Base-by-base conservation (phyloP, 2,797 vertebrate genomes). In the Pseudochirops cupreus region DNA sequence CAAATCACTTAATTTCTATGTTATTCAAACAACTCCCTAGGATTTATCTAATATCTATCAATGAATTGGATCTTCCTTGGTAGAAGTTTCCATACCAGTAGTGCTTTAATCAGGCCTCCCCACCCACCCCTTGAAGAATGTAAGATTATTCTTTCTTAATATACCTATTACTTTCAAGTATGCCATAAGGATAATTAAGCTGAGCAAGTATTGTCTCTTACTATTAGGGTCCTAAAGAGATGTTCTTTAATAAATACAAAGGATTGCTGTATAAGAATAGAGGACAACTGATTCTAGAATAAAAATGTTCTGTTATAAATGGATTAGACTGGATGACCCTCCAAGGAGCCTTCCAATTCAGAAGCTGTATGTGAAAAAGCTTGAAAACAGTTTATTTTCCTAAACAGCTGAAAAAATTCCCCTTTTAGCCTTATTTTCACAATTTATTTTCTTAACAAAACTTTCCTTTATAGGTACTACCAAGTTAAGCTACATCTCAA, bases 391-490 rank as follows among this genome's bases (percentile, higher is more conserved):
- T 90, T 90, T 91, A 92, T 31, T 92, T 96, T 57, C 33, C 94
- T n/a, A n/a, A 90, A 91, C 74, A 82, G 74, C 82, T 93, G 26
- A 62, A 94, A 96, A 96, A 92, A 11, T 28, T 7, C 52, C 46
- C 21, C 21, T 50, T 96, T 94, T 29, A 56, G 33, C 94, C 93
- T 95, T 62, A 46, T n/a, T 94, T 92, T 59, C 3, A 74, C 28
- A 59, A 28, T 57, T 93, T 53, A 52, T 59, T 1, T 56, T 82
- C 53, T 33, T 94, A 26, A 46, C 14, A 94, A 94, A 91, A 24
- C 39, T 95, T 92, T 56, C 5, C 54, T 91, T 94, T 56, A 92
- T 1, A 92, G 91, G 91, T 95, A 95, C 59, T 62, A 94, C 9
- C 21, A 93, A 39, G 39, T 95, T 94, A 94, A 94, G 94, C 10